phyloP scores from a whole-genome alignment of 1,140 invertebrate species.

The Lordiphosa clarofinis region DNA sequence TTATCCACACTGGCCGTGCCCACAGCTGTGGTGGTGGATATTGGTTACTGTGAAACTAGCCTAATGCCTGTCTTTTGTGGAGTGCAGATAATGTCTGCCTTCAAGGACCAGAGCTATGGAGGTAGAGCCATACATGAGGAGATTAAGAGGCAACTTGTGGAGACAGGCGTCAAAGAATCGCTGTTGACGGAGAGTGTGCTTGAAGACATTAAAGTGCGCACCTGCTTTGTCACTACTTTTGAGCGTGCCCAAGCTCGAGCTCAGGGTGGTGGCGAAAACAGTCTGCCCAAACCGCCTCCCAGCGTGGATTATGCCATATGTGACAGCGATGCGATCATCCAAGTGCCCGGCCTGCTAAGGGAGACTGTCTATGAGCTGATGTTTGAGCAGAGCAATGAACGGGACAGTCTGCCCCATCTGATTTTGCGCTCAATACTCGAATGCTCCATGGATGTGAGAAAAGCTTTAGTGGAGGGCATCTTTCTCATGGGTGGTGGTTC shows the following conservation, averaged over 20 bases:
- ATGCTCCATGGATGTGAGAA: slow-evolving; percentile 89
- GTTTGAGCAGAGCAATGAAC: slow-evolving; percentile 92
- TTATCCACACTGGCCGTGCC: slow-evolving; percentile 88
- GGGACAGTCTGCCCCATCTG: slow-evolving; percentile 90
- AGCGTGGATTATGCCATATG: slow-evolving; percentile 86
- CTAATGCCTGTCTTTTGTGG: slow-evolving; percentile 92
- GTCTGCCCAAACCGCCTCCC: slow-evolving; percentile 80
- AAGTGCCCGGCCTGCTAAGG: slow-evolving; percentile 86
- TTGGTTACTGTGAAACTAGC: slow-evolving; percentile 91
- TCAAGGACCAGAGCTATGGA: slow-evolving; percentile 88
- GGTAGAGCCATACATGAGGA: slow-evolving; percentile 84
- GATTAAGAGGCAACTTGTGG: slow-evolving; percentile 79
- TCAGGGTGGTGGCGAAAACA: slow-evolving; percentile 76
- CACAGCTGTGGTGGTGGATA: slow-evolving; percentile 91
- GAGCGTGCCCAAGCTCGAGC: slow-evolving; percentile 84
- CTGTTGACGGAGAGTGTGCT: slow-evolving; percentile 82
- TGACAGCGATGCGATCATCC: slow-evolving; percentile 82
- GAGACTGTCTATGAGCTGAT: slow-evolving; percentile 91
- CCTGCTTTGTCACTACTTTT: slow-evolving; percentile 91
- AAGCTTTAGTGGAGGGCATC: slow-evolving; percentile 88
- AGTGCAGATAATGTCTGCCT: slow-evolving; percentile 89
- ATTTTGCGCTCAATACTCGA: slow-evolving; percentile 89
- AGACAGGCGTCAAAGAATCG: slow-evolving; percentile 79
- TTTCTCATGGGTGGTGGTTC: slow-evolving; percentile 91
- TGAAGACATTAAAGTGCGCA: slow-evolving; percentile 87